Percentiles rank a stretch among this genome's conserved stretches.
Evolutionary conservation across 2,797 vertebrate genomes (phyloP).

Genomic region (Spinus pinus): DNA sequence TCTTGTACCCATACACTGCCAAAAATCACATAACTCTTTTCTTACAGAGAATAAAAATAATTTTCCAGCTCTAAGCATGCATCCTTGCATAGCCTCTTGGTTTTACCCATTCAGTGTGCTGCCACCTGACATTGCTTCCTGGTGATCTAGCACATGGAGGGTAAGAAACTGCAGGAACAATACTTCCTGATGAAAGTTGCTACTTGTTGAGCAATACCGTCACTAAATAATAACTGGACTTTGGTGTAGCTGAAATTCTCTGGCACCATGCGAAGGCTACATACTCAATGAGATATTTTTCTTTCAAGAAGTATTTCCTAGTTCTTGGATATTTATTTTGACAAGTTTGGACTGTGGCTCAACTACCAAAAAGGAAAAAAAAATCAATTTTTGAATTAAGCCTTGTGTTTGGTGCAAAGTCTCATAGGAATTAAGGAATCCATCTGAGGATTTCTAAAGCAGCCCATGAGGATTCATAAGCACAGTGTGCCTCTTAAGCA

Average conservation of each 20-base stretch:
- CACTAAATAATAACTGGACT: not conserved
- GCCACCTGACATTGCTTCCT: not conserved
- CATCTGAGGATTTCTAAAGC: slow-evolving; percentile 26
- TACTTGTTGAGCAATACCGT: not conserved
- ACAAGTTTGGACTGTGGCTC: not conserved
- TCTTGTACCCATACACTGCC: not conserved
- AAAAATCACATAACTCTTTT: not conserved
- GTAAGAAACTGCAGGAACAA: not conserved
- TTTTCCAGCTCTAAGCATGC: not conserved
- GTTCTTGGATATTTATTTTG: not conserved
- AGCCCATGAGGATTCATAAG: slow-evolving; percentile 29
- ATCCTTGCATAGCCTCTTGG: not conserved
- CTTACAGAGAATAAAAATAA: not conserved
- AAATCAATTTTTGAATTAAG: slow-evolving; percentile 30
- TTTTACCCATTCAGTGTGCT: not conserved
- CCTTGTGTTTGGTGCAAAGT: not conserved
- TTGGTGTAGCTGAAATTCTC: not conserved
- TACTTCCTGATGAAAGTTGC: not conserved
- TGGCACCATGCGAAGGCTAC: not conserved
- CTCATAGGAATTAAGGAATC: slow-evolving; percentile 6
- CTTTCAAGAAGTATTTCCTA: not conserved
- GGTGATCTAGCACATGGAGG: not conserved
- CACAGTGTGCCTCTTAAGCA: slow-evolving; percentile 17
- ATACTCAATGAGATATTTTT: not conserved
- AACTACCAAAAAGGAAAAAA: not conserved